These are phyloP conservation scores for Chymomyza fuscimana DNA, from an alignment of 2,888 invertebrate species.

Conservation along the genomic window DNA sequence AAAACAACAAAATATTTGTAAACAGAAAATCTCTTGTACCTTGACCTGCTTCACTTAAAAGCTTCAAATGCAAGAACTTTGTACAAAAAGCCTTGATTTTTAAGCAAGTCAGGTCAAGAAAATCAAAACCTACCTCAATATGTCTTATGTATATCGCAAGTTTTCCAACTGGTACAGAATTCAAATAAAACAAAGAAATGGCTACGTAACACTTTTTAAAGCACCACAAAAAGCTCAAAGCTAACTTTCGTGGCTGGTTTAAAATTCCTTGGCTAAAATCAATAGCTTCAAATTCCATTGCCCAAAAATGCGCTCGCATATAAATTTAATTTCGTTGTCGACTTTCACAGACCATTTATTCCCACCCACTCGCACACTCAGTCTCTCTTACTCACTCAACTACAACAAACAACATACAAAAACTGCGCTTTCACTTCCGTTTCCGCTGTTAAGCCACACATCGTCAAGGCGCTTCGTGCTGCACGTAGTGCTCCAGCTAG, in stretches of 20 bases:
- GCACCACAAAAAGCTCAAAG: not conserved
- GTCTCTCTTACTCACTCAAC: conserved; percentile 7
- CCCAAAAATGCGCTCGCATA: conserved; percentile 38
- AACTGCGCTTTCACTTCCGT: conserved; percentile 68
- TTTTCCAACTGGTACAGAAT: too few relatives aligned
- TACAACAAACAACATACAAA: conserved; percentile 39
- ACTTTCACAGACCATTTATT: conserved; percentile 13
- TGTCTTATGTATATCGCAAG: too few relatives aligned
- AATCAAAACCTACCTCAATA: too few relatives aligned
- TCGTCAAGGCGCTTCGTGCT: conserved; percentile 36
- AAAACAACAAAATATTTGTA: too few relatives aligned
- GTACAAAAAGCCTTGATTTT: too few relatives aligned
- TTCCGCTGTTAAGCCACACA: conserved; percentile 69
- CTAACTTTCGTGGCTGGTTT: not conserved
- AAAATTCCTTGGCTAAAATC: not conserved
- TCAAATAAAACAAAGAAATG: not conserved
- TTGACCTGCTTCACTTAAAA: too few relatives aligned
- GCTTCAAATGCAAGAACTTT: too few relatives aligned
- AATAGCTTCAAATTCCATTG: not conserved
- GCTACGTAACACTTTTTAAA: not conserved
- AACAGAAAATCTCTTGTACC: too few relatives aligned
- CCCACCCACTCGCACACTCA: conserved; percentile 28
- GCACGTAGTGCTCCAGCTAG: not conserved
- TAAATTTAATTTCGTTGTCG: conserved; percentile 56
- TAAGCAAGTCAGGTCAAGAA: too few relatives aligned